These are phyloP conservation scores for Corythaeola cristata DNA, from an alignment of 2,113 vertebrate genomes.

Conservation along the genomic window DNA sequence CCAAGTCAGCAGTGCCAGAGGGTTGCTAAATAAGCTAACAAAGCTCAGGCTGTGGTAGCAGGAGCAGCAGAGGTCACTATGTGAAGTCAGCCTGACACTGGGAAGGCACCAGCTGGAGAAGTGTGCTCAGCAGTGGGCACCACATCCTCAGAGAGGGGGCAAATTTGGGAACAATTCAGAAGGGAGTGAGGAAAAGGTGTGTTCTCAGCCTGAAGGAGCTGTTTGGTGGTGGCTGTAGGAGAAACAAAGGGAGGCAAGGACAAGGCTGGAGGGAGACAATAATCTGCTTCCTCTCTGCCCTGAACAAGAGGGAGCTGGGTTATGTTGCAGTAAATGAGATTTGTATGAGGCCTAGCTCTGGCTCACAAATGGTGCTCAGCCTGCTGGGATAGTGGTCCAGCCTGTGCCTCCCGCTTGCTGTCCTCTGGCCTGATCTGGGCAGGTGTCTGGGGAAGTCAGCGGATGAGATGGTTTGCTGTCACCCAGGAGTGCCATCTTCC, in stretches of 20 bases:
- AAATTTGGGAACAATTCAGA: background rate
- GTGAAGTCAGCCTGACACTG: background rate
- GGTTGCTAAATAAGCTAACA: background rate
- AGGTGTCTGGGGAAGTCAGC: background rate
- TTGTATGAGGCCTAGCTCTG: background rate
- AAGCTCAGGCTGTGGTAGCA: background rate
- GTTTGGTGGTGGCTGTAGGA: background rate
- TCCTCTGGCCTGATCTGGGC: background rate
- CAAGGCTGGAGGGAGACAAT: background rate
- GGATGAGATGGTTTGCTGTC: background rate
- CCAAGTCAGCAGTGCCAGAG: background rate
- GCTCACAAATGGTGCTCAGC: background rate
- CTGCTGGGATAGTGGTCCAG: background rate
- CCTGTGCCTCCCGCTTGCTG: background rate
- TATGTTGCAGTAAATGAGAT: background rate
- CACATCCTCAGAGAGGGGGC: rapidly evolving
- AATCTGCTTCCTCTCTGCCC: background rate
- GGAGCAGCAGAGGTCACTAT: background rate
- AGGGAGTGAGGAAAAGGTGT: background rate
- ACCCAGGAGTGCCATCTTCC: too few species aligned
- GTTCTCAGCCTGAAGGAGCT: background rate
- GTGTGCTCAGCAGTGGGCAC: background rate
- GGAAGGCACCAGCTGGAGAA: background rate
- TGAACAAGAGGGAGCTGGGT: background rate
- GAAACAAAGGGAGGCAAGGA: background rate